Evolutionary conservation across 2,797 vertebrate genomes (phyloP), one percentile per base, ranked within the genome.

Genomic region (Oryzias sinensis): DNA sequence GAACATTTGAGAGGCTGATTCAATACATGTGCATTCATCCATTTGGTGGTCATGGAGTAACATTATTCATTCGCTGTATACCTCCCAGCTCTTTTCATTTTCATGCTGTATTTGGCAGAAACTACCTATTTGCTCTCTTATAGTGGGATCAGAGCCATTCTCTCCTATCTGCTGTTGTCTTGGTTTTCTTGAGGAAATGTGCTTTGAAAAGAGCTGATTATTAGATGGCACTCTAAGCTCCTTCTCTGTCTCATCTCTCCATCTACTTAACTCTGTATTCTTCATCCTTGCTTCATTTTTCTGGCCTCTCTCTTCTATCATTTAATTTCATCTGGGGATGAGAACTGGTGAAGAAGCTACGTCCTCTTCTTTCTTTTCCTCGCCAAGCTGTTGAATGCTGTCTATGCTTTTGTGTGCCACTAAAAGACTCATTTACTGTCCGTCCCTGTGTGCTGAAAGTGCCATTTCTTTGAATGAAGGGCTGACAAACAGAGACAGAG

Each of bases 351-450:
- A 86, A 87, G 74, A 86, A 87, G 77, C 79, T 77, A 79, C 72
- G 65, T 83, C 77, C 62, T 78, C 53, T 62, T 79, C 76, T 22
- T 75, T 72, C 74, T 67, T 74, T 67, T 64, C 82, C 73, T 57
- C 57, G 62, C 58, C 53, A 41, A 60, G 69, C 70, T 77, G 77
- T 70, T 81, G 80, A 87, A 84, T 79, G 80, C 78, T 76, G 82
- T 83, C 68, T 78, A 57, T 77, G 71, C 83, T 69, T 81, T 88
- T 88, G 82, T 87, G 81, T 74, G 72, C 62, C 25, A 59, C 77
- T 82, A 87, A 88, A 85, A 84, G 81, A 85, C 72, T 85, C 83
- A 90, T 89, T 64, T 87, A 80, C 82, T 78, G 67, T 78, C 80
- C 79, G 82, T 81, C 71, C 68, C 59, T 67, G 68, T 60, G 62